Conservation (phyloP, 1,140 invertebrate species). For the Onthophagus taurus region DNA sequence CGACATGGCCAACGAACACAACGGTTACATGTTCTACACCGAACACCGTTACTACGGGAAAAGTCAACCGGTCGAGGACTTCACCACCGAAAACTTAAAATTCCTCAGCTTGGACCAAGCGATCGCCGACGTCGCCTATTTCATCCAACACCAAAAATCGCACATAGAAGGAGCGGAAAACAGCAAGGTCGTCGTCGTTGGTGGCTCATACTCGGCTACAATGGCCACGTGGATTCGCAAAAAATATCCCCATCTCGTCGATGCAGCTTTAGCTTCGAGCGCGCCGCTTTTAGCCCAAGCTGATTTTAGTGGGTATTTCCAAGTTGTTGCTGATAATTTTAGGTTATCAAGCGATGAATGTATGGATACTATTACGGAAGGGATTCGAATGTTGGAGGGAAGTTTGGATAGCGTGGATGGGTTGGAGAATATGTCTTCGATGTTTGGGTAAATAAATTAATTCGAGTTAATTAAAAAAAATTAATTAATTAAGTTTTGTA, state of each 20-base stretch:
- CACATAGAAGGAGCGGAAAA: conserved; percentile 7
- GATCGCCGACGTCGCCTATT: conserved; percentile 12
- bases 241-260: conserved; percentile 66
- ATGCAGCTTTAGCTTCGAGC: conserved; percentile 64
- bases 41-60: conserved; percentile 78
- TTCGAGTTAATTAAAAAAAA: not conserved
- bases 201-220: conserved; percentile 72
- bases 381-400: not conserved
- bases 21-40: conserved; percentile 55
- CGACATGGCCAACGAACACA: conserved; percentile 46
- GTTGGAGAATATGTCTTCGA: not conserved
- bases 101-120: conserved; percentile 11
- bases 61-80: conserved; percentile 53
- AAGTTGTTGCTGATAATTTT: not conserved
- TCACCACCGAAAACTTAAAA: conserved; percentile 47
- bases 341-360: not conserved
- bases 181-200: conserved; percentile 51
- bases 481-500: not conserved
- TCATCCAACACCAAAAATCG: conserved; percentile 10
- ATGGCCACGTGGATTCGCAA: conserved; percentile 69
- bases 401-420: not conserved
- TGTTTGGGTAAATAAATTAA: not conserved
- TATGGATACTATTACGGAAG: conserved; percentile 1
- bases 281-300: conserved; percentile 60
- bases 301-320: conserved; percentile 47